Base-by-base conservation (phyloP, 2,888 invertebrate species). In the Busseola fusca region DNA sequence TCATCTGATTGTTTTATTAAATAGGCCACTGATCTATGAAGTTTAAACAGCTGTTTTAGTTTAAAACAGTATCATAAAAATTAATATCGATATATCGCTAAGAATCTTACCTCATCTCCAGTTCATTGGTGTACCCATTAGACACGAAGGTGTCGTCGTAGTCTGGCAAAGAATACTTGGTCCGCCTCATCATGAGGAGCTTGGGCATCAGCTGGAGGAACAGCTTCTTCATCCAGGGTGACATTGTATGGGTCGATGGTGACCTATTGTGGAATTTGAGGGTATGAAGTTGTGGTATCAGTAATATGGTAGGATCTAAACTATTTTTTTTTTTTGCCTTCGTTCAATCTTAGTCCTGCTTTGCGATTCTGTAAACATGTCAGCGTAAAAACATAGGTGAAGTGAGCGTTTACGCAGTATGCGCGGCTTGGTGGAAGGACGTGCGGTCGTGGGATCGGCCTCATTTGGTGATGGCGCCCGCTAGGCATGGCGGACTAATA, bases 201-300 rank as follows among this genome's bases (percentile, higher is more conserved):
- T 98, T 97, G 0, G 99, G 99, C 98, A 99, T 98, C 89, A 98
- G 97, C 89, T 98, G 97, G n/a, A 99, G 96, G 93, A 99, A 99
- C 77, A 99, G 95, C 88, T 97, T 97, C 87, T 98, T 97, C 88
- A 99, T 98, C 97, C 98, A 97, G 0, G 98, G 98, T 0, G 99
- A 98, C 98, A 99, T 98, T 86, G 98, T 98, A 92, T 99, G 98
- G 0, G 99, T 99, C 7, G 98, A 98, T 27, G 99, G 98, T 0
- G 98, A 98, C 91, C 98, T 98, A 90, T 10, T 27, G 12, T 48
- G 7, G 84, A 78, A 82, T 78, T 75, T 34, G 12, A 67, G 16
- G 37, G 21, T 5, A 74, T 73, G 65, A 79, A 58, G 56, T 30
- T 34, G 12, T 30, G 10, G 14, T 21, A 7, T 21, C 9, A 6